Conservation (phyloP, 92 coral and sea anemone genomes). For the Epizoanthus rinbou region DNA sequence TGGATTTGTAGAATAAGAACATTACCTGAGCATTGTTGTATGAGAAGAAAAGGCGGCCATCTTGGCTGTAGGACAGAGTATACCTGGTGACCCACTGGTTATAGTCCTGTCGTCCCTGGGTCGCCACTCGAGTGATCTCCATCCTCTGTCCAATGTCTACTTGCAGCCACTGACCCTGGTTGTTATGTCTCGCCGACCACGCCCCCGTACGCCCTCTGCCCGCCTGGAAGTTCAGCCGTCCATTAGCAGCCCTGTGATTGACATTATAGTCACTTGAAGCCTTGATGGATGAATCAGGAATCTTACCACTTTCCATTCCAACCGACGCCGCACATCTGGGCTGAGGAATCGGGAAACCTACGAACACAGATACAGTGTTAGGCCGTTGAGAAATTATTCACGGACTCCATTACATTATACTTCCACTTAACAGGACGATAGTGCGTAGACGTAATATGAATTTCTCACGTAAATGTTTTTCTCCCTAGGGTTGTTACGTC, state of each 20-base stretch:
- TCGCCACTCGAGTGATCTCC: slow-evolving; percentile 31
- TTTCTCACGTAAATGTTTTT: too few species aligned
- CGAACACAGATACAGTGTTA: too few species aligned
- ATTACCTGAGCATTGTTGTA: slow-evolving; percentile 10
- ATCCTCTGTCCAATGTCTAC: slow-evolving; percentile 8
- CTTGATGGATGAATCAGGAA: too few species aligned
- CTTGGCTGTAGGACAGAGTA: slow-evolving; percentile 23
- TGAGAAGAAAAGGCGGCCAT: slow-evolving; percentile 3
- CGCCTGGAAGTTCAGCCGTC: slow-evolving; percentile 24
- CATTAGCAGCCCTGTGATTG: slow-evolving; percentile 4
- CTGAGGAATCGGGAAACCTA: background rate
- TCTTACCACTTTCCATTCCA: slow-evolving; percentile 16
- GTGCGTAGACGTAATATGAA: too few species aligned
- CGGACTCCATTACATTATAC: too few species aligned
- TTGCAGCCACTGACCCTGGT: slow-evolving; percentile 9
- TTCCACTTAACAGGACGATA: too few species aligned
- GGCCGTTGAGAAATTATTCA: too few species aligned
- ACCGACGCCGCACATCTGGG: slow-evolving; percentile 13
- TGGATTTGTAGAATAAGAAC: too few species aligned
- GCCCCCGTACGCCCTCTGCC: slow-evolving; percentile 22
- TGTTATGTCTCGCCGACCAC: slow-evolving; percentile 24
- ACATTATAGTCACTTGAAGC: slow-evolving; percentile 6
- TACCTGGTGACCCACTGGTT: slow-evolving; percentile 31
- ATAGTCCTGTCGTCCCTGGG: slow-evolving; percentile 18
- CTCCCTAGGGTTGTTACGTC: too few species aligned